phyloP scores from a whole-genome alignment of 2,888 invertebrate species.

The Cataglyphis albicans region DNA sequence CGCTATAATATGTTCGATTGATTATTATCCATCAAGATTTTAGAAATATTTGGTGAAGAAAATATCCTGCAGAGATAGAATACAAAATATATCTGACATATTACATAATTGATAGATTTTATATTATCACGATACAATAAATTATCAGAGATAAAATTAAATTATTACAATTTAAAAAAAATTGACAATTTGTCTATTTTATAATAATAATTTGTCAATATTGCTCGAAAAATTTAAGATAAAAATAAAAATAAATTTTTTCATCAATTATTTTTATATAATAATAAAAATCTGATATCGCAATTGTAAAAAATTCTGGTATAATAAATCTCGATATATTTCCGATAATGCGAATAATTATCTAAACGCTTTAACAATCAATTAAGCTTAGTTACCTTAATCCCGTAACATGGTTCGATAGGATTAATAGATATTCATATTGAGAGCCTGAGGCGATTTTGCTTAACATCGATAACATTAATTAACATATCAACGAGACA shows the following conservation, averaged over 20 bases:
- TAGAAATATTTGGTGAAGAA: not conserved
- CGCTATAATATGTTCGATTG: constrained; percentile 56
- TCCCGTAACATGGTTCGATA: constrained; percentile 27
- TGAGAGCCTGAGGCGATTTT: constrained; percentile 46
- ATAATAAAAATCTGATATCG: not conserved
- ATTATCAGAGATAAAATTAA: not conserved
- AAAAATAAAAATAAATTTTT: not conserved
- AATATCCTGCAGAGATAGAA: not conserved
- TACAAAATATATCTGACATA: not conserved
- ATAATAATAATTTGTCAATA: constrained; percentile 5
- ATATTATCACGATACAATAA: not conserved
- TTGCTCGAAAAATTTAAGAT: not conserved
- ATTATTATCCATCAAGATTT: constrained; percentile 65
- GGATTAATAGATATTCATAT: constrained; percentile 58
- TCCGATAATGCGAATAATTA: not conserved
- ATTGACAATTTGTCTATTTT: not conserved
- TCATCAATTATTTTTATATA: not conserved
- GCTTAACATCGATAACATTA: constrained; percentile 76
- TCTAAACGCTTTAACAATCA: not conserved
- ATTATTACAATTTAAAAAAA: not conserved
- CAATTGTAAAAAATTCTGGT: not conserved
- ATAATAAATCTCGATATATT: not conserved
- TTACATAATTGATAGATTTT: not conserved
- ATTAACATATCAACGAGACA: constrained; percentile 79
- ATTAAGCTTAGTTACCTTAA: constrained; percentile 14